phyloP scores from a whole-genome alignment of 2,888 invertebrate species.

The Andrena dorsata region DNA sequence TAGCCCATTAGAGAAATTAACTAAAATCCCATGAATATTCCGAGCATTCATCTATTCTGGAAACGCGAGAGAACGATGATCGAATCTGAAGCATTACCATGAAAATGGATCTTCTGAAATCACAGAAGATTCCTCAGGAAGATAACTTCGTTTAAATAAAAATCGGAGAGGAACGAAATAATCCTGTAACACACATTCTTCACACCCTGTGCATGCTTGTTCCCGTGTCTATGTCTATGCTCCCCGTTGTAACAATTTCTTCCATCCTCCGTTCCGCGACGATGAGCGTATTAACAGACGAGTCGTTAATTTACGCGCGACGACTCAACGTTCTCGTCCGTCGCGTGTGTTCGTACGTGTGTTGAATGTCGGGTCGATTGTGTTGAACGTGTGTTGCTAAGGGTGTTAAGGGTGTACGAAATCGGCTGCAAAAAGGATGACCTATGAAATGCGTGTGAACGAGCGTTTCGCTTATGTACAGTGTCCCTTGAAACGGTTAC shows the following conservation, averaged over 20 bases:
- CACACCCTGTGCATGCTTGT: slow-evolving; percentile 25
- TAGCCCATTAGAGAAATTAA: no score
- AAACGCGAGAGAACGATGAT: no score
- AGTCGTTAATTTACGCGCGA: slow-evolving; percentile 42
- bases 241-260: slow-evolving; percentile 37
- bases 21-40: no score
- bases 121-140: no score
- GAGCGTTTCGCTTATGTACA: slow-evolving; percentile 68
- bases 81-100: no score
- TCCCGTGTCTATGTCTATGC: not conserved
- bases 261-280: slow-evolving; percentile 41
- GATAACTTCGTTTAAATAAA: no score
- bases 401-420: slow-evolving; percentile 54
- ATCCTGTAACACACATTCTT: slow-evolving; percentile 1
- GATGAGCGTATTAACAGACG: slow-evolving; percentile 42
- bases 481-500: slow-evolving; percentile 51
- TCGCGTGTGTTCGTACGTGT: not conserved
- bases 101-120: no score
- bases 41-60: no score
- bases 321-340: slow-evolving; percentile 17
- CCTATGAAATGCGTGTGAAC: slow-evolving; percentile 69
- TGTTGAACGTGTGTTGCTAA: not conserved
- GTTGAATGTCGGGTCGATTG: not conserved
- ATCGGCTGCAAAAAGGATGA: slow-evolving; percentile 70
- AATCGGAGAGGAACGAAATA: not conserved